These are phyloP conservation scores for Pomacea maculata DNA, from an alignment of 1,140 invertebrate genomes.

Conservation along the genomic window DNA sequence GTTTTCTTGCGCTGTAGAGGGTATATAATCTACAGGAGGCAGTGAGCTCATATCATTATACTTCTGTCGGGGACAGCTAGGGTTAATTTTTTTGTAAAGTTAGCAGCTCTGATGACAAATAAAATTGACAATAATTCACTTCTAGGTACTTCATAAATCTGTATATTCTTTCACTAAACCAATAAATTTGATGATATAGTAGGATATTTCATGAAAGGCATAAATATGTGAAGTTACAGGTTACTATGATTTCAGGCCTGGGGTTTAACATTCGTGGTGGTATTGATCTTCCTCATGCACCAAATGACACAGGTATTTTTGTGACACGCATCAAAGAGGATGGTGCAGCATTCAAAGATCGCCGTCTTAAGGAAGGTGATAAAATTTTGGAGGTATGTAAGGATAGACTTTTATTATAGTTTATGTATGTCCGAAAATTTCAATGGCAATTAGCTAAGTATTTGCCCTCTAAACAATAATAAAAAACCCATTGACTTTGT, in stretches of 20 bases:
- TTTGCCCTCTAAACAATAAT: background rate
- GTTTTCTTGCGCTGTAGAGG: no score
- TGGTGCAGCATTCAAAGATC: constrained; percentile 61
- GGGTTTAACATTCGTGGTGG: constrained; percentile 68
- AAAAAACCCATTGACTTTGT: background rate
- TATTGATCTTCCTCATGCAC: constrained; percentile 62
- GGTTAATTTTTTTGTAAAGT: no score
- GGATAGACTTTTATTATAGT: constrained; percentile 5
- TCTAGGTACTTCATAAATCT: no score
- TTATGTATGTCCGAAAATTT: constrained; percentile 19
- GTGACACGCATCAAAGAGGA: constrained; percentile 64
- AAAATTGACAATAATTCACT: no score
- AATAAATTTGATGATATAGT: no score
- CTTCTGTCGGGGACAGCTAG: no score
- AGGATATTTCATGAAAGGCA: no score
- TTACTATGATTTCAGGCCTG: constrained; percentile 57
- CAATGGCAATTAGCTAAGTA: background rate
- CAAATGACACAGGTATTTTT: constrained; percentile 65
- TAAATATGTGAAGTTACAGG: no score
- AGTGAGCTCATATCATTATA: no score
- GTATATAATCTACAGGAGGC: no score
- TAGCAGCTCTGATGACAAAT: no score
- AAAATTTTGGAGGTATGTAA: constrained; percentile 64
- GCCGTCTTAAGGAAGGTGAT: constrained; percentile 64
- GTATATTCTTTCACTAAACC: no score